Evolutionary conservation across 2,888 invertebrate species (phyloP), one percentile per base, ranked within the genome.

Genomic region (Zele albiditarsus): DNA sequence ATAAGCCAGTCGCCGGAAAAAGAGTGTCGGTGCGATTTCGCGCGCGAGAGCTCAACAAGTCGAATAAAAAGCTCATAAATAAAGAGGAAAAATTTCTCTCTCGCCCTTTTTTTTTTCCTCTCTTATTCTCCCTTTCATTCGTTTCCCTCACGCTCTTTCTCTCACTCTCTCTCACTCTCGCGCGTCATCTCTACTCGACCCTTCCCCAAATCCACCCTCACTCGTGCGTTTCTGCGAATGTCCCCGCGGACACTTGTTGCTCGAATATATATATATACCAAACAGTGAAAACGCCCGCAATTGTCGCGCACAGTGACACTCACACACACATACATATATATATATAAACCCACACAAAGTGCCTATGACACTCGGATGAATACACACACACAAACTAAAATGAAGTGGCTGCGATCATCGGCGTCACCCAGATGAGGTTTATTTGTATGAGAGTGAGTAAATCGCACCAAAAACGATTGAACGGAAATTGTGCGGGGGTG

Each of bases 1-100:
- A 71, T 76, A 69, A 72, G 49, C 62, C 69, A 42, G 68, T 46
- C 73, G 69, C 65, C 31, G 75, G 71, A 70, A 69, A 76, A 75
- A 71, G 77, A 76, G 77, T 77, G 77, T 69, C 63, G 42, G 77
- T 53, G 63, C 69, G 71, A 76, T 79, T 80, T 77, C 75, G 76
- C 79, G 80, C 82, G 79, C 80, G 80, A 81, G 78, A 84, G 85
- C 84, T 88, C 88, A 89, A 89, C 89, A 89, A 89, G 89, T 89
- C 87, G 88, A 88, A 89, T 89, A 89, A 89, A 89, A 89, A 89
- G 88, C 89, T 87, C 89, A 88, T 89, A 89, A 89, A 89, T 89
- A 89, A 88, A 88, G 85, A 86, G 84, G 84, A 83, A 84, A 82
- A 82, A 83, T 83, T 85, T 77, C 74, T 77, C 77, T 79, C 66